Evolutionary conservation across 2,888 invertebrate genomes (phyloP).

Genomic region (Clistopyga incitator): DNA sequence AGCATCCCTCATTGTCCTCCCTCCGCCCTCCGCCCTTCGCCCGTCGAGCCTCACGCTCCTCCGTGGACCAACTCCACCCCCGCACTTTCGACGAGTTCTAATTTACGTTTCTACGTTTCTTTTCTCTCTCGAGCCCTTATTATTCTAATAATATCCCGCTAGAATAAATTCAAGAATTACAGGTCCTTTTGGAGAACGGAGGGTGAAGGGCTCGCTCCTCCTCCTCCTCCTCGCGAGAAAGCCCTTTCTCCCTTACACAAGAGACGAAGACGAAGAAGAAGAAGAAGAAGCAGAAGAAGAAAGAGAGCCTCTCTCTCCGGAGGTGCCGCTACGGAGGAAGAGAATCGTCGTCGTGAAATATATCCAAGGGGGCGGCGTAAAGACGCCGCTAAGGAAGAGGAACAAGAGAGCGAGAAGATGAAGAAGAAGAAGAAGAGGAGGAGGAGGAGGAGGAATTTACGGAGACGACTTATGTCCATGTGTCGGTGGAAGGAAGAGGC

Average conservation of each 20-base stretch:
- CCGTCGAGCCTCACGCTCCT: conserved; percentile 2
- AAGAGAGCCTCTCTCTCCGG: conserved; percentile 20
- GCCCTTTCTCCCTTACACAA: too few species aligned
- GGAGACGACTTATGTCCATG: conserved; percentile 46
- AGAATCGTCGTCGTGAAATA: conserved; percentile 61
- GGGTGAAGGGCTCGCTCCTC: too few species aligned
- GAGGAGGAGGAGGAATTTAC: conserved; percentile 38
- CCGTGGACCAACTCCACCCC: conserved; percentile 32
- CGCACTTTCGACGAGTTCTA: conserved; percentile 54
- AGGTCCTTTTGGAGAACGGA: conserved; percentile 47
- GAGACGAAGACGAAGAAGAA: too few species aligned
- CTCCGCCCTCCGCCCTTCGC: not conserved
- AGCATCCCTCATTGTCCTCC: conserved; percentile 46
- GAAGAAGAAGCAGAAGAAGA: conserved; percentile 17
- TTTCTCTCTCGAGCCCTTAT: conserved; percentile 37
- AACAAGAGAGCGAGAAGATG: conserved; percentile 26
- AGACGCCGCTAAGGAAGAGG: conserved; percentile 38
- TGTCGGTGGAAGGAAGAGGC: not conserved
- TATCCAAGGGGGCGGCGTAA: conserved; percentile 56
- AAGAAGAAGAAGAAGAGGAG: conserved; percentile 17
- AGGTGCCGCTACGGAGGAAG: conserved; percentile 39
- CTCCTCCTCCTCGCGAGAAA: too few species aligned
- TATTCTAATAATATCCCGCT: conserved; percentile 58
- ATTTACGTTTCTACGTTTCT: conserved; percentile 56
- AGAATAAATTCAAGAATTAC: conserved; percentile 61